Evolutionary conservation across 2,797 vertebrate species (phyloP), one percentile per base, ranked within the genome.

Genomic region (Phrynocephalus guinanensis): DNA sequence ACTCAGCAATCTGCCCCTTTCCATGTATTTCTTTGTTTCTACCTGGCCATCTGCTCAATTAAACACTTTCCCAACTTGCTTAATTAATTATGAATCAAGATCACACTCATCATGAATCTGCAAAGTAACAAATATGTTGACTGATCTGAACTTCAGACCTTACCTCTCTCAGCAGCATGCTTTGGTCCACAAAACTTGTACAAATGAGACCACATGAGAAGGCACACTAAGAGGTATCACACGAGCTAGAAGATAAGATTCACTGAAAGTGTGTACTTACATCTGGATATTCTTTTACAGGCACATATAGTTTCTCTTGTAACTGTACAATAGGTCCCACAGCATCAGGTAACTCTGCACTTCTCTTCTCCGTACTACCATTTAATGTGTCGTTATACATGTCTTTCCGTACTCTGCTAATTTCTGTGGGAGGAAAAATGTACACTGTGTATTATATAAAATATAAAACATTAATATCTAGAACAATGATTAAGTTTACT

Each of bases 381-480:
- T 99, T 99, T 96, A 99, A 95, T 13, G 99, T 99, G 97, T 99
- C 99, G 90, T 99, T 99, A 98, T 99, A 99, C 99, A 99, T 99
- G 97, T 99, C 99, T 96, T 99, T 99, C 95, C 99, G 98, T 96
- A 99, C 99, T 97, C 99, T 97, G 97, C 99, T 98, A 94, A 99
- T 99, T 96, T 99, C 99, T 99, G 97, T 95, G 87, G 93, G 91
- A 94, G 80, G 44, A 96, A 95, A 96, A 96, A 96, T 63, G 84
- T 87, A 94, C 83, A 94, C 91, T 93, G 94, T 85, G 87, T 93
- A 94, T 96, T 95, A 96, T 94, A 94, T 30, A 93, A 92, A 90
- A 93, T 28, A 48, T 73, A 79, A 67, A 30, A 92, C 44, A 48
- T 90, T 73, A 91, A 91, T 86, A 87, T 90, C 84, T 71, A 93